phyloP scores from a whole-genome alignment of 2,113 vertebrate genomes.

The Clarias macrocephalus region DNA sequence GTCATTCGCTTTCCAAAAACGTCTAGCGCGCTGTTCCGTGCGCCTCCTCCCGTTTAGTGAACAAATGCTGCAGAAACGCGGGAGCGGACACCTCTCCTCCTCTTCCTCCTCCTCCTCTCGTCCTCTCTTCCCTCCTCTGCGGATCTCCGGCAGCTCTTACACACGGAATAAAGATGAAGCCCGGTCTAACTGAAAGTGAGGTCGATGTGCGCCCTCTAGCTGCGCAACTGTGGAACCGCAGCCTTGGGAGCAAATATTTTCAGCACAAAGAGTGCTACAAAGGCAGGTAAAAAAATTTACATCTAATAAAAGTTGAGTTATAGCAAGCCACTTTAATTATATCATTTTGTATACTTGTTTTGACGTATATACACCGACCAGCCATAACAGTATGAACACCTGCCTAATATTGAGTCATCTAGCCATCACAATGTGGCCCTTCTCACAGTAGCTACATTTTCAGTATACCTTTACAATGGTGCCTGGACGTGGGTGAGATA shows the following conservation, averaged over 20 bases:
- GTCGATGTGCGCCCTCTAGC: constrained; percentile 25
- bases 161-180: not conserved
- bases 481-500: too few relatives aligned
- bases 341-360: too few relatives aligned
- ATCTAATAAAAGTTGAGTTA: too few relatives aligned
- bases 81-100: not conserved
- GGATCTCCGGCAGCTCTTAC: not conserved
- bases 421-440: too few relatives aligned
- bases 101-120: not conserved
- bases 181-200: not conserved
- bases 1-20: not conserved
- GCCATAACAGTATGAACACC: too few relatives aligned
- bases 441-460: too few relatives aligned
- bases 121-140: not conserved
- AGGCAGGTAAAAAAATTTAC: too few relatives aligned
- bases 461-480: too few relatives aligned
- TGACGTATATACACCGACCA: too few relatives aligned
- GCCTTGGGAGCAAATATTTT: not conserved
- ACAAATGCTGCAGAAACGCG: not conserved
- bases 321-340: too few relatives aligned
- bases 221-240: not conserved
- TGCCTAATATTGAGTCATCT: too few relatives aligned
- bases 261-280: too few relatives aligned
- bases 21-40: not conserved
- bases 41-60: not conserved